Percentiles rank a stretch among this genome's conserved stretches.
Conservation (phyloP, 2,797 vertebrate species). For the Spinus pinus region DNA sequence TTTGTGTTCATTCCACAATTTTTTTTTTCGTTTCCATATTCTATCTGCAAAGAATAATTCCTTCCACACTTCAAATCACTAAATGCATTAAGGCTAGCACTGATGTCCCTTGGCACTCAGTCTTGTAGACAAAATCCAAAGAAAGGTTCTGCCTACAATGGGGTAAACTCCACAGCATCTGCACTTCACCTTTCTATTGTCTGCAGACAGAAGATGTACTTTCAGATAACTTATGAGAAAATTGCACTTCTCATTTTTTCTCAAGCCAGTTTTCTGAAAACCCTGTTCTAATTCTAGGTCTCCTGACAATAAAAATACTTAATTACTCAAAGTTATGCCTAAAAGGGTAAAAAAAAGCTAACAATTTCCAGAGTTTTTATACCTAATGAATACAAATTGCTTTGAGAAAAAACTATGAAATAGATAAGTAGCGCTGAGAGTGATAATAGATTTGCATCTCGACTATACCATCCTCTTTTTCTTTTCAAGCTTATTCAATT, state of each 20-base stretch:
- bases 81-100: background rate
- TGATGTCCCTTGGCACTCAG: background rate
- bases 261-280: background rate
- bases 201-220: background rate
- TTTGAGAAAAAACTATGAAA: background rate
- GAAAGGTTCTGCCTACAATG: background rate
- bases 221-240: background rate
- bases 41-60: background rate
- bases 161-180: background rate
- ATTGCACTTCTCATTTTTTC: background rate
- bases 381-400: background rate
- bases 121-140: background rate
- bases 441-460: background rate
- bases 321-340: background rate
- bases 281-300: background rate
- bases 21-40: background rate
- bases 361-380: background rate
- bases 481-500: background rate
- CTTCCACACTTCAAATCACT: background rate
- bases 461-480: background rate
- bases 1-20: background rate
- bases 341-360: background rate
- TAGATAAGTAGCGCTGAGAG: background rate
- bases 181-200: background rate
- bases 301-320: background rate